These are phyloP conservation scores for Nymphalis c-album DNA, from an alignment of 2,888 invertebrate genomes.

Conservation along the genomic window DNA sequence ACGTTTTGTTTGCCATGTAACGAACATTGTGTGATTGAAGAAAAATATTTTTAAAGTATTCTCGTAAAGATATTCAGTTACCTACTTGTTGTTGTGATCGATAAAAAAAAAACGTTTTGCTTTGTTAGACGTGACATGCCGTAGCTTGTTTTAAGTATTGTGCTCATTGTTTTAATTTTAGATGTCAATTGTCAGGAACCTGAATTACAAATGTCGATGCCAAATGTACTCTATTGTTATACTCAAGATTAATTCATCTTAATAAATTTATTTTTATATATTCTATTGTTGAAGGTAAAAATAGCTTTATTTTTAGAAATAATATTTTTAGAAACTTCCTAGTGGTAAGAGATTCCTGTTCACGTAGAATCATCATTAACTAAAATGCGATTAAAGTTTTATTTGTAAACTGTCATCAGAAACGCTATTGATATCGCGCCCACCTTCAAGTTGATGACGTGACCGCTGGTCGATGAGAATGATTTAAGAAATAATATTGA, in stretches of 20 bases:
- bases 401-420: slow-evolving; percentile 26
- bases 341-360: too few species aligned
- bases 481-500: slow-evolving; percentile 52
- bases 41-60: too few species aligned
- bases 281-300: too few species aligned
- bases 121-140: neutral
- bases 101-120: slow-evolving; percentile 30
- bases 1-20: neutral
- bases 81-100: too few species aligned
- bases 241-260: slow-evolving; percentile 31
- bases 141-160: slow-evolving; percentile 37
- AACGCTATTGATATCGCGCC: slow-evolving; percentile 40
- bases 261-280: slow-evolving; percentile 1
- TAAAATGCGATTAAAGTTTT: slow-evolving; percentile 11
- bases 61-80: too few species aligned
- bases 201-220: slow-evolving; percentile 58
- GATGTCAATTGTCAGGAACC: slow-evolving; percentile 64
- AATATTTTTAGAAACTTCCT: too few species aligned
- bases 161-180: slow-evolving; percentile 67
- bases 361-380: too few species aligned
- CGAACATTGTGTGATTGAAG: too few species aligned
- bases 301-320: too few species aligned
- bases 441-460: slow-evolving; percentile 41
- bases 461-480: slow-evolving; percentile 45
- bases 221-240: slow-evolving; percentile 68